A percentile compares a stretch with the other conserved stretches of the same genome.
Evolutionary conservation across 1,140 invertebrate species (phyloP).

Genomic region (Tetranychus urticae): DNA sequence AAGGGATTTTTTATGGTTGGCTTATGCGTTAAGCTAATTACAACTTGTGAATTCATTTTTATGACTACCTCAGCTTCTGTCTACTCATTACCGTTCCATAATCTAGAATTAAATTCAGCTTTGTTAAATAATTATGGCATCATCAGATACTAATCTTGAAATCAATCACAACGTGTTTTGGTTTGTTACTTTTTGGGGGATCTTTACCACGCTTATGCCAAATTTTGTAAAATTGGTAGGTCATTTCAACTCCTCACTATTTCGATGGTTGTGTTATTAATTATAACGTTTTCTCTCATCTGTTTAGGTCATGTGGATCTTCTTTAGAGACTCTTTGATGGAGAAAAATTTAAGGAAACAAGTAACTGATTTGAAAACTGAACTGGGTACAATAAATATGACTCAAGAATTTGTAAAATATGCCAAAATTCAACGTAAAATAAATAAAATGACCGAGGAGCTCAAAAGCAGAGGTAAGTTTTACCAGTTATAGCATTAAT

Average conservation of each 20-base stretch:
- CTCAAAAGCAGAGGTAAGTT: constrained; percentile 21
- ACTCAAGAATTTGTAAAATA: constrained; percentile 33
- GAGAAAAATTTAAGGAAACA: constrained; percentile 17
- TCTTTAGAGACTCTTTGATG: constrained; percentile 4
- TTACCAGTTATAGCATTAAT: neutral
- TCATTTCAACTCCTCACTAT: neutral
- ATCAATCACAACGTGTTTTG: constrained; percentile 7
- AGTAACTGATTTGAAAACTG: constrained; percentile 21
- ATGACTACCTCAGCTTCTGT: no score
- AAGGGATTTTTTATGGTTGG: no score
- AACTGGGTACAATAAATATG: constrained; percentile 26
- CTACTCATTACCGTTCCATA: no score
- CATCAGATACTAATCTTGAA: neutral
- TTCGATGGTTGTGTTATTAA: neutral
- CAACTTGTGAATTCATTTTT: no score
- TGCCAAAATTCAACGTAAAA: constrained; percentile 28
- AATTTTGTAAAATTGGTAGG: constrained; percentile 11
- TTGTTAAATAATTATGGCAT: no score
- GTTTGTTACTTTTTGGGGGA: constrained; percentile 6
- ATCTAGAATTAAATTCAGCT: no score
- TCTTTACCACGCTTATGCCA: constrained; percentile 10
- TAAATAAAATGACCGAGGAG: constrained; percentile 23
- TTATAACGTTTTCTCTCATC: neutral
- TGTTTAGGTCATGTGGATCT: neutral
- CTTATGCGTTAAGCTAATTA: no score